Evolutionary conservation across 2,113 vertebrate species (phyloP).

Genomic region (Cyprinodon brontotheroides): DNA sequence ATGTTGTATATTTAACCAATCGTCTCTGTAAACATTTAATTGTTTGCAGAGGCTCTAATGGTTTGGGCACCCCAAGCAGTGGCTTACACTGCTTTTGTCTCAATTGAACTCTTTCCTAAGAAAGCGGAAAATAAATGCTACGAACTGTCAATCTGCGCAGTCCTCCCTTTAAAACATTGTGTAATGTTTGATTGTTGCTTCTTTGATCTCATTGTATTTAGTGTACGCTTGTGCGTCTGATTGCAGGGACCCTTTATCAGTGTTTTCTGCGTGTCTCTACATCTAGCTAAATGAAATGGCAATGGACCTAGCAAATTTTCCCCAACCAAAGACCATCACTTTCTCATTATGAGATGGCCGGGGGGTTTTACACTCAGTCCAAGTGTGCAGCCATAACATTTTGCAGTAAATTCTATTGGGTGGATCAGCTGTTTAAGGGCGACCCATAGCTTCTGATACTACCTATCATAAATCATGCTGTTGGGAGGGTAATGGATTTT

Average conservation of each 20-base stretch:
- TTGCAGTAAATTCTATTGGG: conserved; percentile 49
- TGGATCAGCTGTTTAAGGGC: conserved; percentile 59
- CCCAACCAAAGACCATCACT: conserved; percentile 47
- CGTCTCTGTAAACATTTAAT: no score
- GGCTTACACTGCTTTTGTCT: not conserved
- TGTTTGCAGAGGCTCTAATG: no score
- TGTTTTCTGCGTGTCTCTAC: conserved; percentile 18
- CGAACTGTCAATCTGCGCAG: conserved; percentile 12
- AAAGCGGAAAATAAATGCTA: not conserved
- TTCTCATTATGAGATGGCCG: conserved; percentile 49
- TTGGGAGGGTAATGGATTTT: conserved; percentile 74
- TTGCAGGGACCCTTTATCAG: conserved; percentile 22
- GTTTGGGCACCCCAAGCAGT: not conserved
- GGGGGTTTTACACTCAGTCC: conserved; percentile 31
- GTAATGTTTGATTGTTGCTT: conserved; percentile 22
- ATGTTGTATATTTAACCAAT: no score
- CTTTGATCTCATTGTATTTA: conserved; percentile 25
- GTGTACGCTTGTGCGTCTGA: not conserved
- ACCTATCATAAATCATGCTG: conserved; percentile 69
- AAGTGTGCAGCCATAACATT: conserved; percentile 48
- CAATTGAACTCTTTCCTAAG: not conserved
- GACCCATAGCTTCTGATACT: conserved; percentile 55
- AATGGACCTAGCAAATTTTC: conserved; percentile 42
- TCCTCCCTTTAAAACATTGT: conserved; percentile 14
- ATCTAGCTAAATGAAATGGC: conserved; percentile 40